phyloP scores from a whole-genome alignment of 2,888 invertebrate genomes.

The Lepetodrilus schrolli region DNA sequence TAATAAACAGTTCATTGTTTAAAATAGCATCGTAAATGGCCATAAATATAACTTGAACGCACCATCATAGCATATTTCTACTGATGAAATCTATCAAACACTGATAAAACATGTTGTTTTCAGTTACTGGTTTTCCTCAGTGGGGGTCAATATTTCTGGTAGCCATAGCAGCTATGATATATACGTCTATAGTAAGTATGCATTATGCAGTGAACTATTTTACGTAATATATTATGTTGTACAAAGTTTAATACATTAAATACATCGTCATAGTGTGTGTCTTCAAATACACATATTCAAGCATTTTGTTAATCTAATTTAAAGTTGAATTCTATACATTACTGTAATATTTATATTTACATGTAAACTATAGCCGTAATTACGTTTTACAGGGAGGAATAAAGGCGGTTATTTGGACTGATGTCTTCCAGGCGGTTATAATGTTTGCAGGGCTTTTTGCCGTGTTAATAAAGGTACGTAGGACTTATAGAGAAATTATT shows the following conservation, averaged over 20 bases:
- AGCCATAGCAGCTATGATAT: slow-evolving; percentile 52
- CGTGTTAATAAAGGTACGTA: slow-evolving; percentile 43
- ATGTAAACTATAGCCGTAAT: too few relatives aligned
- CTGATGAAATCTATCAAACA: too few relatives aligned
- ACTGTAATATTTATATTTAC: too few relatives aligned
- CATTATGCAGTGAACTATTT: too few relatives aligned
- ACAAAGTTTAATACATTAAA: background rate
- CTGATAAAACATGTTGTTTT: too few relatives aligned
- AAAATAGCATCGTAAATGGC: background rate
- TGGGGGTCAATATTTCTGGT: slow-evolving; percentile 54
- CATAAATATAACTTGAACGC: too few relatives aligned
- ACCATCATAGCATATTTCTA: too few relatives aligned
- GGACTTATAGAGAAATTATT: background rate
- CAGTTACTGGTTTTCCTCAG: slow-evolving; percentile 56
- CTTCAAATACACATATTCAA: too few relatives aligned
- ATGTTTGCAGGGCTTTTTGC: slow-evolving; percentile 47
- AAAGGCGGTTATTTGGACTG: slow-evolving; percentile 52
- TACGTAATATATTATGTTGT: background rate
- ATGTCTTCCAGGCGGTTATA: slow-evolving; percentile 46
- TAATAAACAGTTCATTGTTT: slow-evolving; percentile 5
- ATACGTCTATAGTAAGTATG: slow-evolving; percentile 56
- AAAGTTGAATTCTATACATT: too few relatives aligned
- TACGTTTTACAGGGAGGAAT: slow-evolving; percentile 42
- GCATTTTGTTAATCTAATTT: too few relatives aligned
- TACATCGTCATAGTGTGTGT: background rate